phyloP scores from a whole-genome alignment of 1,140 invertebrate species.

The Aporrectodea caliginosa region DNA sequence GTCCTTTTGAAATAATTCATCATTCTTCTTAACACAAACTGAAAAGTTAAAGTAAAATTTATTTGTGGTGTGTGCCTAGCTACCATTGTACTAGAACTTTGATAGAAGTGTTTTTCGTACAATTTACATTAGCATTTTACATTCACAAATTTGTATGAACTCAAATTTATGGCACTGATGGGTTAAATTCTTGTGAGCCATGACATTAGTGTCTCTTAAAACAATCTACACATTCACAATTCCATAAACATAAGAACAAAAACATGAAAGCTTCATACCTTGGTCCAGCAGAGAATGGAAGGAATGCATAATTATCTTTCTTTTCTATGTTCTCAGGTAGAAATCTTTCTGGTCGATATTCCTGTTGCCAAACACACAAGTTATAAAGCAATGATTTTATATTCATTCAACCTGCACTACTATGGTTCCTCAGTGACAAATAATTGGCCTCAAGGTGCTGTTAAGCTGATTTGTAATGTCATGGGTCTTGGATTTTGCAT shows the following conservation, averaged over 20 bases:
- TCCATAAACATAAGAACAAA: not conserved
- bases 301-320: constrained; percentile 35
- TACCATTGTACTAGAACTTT: no score
- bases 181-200: no score
- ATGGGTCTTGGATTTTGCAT: not conserved
- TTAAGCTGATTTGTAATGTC: not conserved
- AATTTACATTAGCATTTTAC: no score
- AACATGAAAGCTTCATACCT: constrained; percentile 18
- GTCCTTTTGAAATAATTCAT: no score
- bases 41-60: no score
- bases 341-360: constrained; percentile 38
- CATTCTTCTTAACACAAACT: no score
- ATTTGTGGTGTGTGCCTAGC: no score
- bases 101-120: no score
- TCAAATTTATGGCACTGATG: no score
- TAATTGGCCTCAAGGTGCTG: not conserved
- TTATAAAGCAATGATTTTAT: not conserved
- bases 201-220: no score
- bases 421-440: not conserved
- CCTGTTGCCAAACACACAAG: constrained; percentile 2
- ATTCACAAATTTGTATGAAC: no score
- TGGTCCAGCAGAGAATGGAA: constrained; percentile 42
- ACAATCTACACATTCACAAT: no score
- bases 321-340: constrained; percentile 37
- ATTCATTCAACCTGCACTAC: not conserved